phyloP scores from a whole-genome alignment of 2,888 invertebrate species.

The Drosophila lacicola region DNA sequence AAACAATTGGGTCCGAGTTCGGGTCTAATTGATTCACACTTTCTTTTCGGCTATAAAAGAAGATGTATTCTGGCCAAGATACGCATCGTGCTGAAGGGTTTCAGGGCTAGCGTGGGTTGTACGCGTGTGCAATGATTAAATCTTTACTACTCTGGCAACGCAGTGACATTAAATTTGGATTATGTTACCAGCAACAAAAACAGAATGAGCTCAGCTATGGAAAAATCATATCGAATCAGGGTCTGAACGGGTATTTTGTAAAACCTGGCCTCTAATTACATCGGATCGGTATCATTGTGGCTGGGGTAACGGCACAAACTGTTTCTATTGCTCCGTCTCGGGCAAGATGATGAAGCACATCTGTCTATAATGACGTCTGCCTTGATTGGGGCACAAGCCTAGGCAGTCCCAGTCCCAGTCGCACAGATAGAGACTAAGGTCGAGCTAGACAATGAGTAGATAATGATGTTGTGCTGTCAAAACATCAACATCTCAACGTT shows the following conservation, averaged over 20 bases:
- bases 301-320: slow-evolving; percentile 23
- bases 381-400: slow-evolving; percentile 45
- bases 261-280: slow-evolving; percentile 45
- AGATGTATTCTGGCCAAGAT: slow-evolving; percentile 57
- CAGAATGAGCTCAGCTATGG: slow-evolving; percentile 34
- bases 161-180: slow-evolving; percentile 55
- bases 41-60: slow-evolving; percentile 77
- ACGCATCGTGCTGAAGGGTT: slow-evolving; percentile 20
- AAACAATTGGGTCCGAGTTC: slow-evolving; percentile 62
- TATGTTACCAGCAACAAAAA: slow-evolving; percentile 38
- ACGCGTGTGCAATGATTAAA: slow-evolving; percentile 56
- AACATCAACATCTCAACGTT: slow-evolving; percentile 70
- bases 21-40: slow-evolving; percentile 82
- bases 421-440: slow-evolving; percentile 20
- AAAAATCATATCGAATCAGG: slow-evolving; percentile 24
- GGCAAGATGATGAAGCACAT: slow-evolving; percentile 57
- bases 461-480: slow-evolving; percentile 81
- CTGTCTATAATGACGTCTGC: slow-evolving; percentile 57
- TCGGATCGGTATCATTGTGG: slow-evolving; percentile 45
- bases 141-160: slow-evolving; percentile 55
- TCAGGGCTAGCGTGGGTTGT: slow-evolving; percentile 17
- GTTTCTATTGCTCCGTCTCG: slow-evolving; percentile 24
- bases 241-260: slow-evolving; percentile 33
- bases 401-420: slow-evolving; percentile 7
- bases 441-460: slow-evolving; percentile 55